These are phyloP conservation scores for Sinotaia quadrata DNA, from an alignment of 2,888 invertebrate species.

Conservation along the genomic window DNA sequence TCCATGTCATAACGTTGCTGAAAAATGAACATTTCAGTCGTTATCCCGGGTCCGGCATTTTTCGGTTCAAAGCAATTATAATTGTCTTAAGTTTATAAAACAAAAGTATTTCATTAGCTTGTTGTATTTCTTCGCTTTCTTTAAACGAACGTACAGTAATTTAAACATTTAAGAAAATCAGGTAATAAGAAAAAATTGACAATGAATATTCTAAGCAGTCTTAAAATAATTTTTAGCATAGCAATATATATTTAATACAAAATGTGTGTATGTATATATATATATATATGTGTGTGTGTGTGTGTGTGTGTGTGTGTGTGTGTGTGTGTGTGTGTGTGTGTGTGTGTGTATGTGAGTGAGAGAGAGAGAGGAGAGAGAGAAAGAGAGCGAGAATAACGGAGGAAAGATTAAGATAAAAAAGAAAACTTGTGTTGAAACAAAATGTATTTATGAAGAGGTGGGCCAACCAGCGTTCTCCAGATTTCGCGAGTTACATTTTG, in stretches of 20 bases:
- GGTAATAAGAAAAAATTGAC: too few relatives aligned
- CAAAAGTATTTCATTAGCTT: too few relatives aligned
- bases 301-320: slow-evolving; percentile 13
- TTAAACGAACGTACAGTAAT: not conserved
- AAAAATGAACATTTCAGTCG: too few relatives aligned
- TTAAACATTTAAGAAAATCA: too few relatives aligned
- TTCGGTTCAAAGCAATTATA: too few relatives aligned
- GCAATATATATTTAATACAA: not conserved
- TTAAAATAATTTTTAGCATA: not conserved
- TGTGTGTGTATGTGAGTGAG: slow-evolving; percentile 21
- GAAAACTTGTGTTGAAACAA: not conserved
- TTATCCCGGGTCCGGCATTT: too few relatives aligned
- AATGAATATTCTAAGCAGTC: too few relatives aligned
- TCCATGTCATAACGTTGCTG: too few relatives aligned
- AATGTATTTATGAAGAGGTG: not conserved
- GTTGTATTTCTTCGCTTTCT: not conserved
- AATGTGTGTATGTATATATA: not conserved
- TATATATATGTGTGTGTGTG: slow-evolving; percentile 9
- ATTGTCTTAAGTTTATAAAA: too few relatives aligned
- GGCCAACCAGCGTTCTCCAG: too few relatives aligned
- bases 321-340: slow-evolving; percentile 17
- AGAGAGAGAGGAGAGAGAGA: slow-evolving; percentile 19
- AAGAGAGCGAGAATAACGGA: not conserved
- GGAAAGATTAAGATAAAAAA: not conserved
- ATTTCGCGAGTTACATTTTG: too few relatives aligned